Evolutionary conservation across 2,113 vertebrate genomes (phyloP).

Genomic region (Thomomys bottae): DNA sequence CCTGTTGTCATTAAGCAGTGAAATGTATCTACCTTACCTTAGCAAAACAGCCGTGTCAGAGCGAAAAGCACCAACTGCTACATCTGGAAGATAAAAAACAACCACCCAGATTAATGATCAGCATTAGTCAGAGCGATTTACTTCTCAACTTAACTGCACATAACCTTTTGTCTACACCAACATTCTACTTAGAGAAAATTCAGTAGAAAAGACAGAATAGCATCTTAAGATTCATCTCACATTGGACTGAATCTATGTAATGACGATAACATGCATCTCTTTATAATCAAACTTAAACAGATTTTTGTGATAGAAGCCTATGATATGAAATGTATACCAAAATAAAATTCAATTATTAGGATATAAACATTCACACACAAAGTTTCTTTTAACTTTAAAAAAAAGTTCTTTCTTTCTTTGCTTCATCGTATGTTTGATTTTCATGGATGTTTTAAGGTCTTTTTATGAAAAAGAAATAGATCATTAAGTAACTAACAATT

Average conservation of each 20-base stretch:
- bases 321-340: neutral
- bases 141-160: conserved; percentile 58
- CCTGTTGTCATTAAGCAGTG: conserved; percentile 47
- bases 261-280: neutral
- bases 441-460: neutral
- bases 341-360: neutral
- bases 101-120: conserved; percentile 61
- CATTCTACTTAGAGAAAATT: conserved; percentile 69
- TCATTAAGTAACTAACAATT: neutral
- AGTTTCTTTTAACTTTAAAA: conserved; percentile 14
- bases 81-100: conserved; percentile 86
- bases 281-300: conserved; percentile 14
- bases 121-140: conserved; percentile 74
- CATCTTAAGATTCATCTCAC: conserved; percentile 25
- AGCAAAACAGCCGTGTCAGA: conserved; percentile 93
- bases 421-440: neutral
- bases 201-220: conserved; percentile 49
- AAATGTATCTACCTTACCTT: conserved; percentile 87
- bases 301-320: neutral
- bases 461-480: neutral
- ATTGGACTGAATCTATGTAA: conserved; percentile 51
- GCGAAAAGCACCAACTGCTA: conserved; percentile 95
- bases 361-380: neutral
- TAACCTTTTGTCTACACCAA: conserved; percentile 70
- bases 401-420: neutral